Conservation (phyloP, 2,888 invertebrate species). For the Melieria picta region DNA sequence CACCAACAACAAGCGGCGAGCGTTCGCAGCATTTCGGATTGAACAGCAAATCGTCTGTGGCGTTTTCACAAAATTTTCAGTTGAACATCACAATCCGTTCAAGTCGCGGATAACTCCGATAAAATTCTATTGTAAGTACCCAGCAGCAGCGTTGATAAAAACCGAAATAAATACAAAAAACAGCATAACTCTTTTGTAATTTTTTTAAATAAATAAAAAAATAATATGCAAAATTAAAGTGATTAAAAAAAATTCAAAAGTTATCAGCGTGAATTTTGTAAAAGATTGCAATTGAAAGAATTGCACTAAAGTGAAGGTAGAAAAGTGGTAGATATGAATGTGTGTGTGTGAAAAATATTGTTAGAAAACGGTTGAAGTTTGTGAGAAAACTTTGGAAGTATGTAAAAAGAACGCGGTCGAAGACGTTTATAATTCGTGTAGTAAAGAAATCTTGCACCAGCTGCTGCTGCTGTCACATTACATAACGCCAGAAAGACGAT, state of each 20-base stretch:
- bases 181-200: neutral
- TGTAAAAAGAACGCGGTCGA: no score
- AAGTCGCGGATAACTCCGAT: conserved; percentile 68
- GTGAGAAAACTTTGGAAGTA: no score
- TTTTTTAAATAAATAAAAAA: neutral
- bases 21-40: conserved; percentile 44
- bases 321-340: neutral
- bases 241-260: conserved; percentile 5
- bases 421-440: no score
- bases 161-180: neutral
- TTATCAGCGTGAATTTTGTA: neutral
- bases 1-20: conserved; percentile 17
- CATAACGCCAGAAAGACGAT: no score
- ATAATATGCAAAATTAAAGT: neutral
- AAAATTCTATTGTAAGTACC: conserved; percentile 65
- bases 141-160: conserved; percentile 9
- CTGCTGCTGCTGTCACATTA: no score
- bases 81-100: conserved; percentile 69
- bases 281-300: neutral
- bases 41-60: conserved; percentile 63
- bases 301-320: neutral
- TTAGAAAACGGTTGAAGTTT: no score
- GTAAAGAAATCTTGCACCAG: no score
- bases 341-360: neutral
- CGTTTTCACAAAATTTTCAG: conserved; percentile 65